Evolutionary conservation across 1,140 invertebrate species (phyloP).

Genomic region (Bombus sylvicola): DNA sequence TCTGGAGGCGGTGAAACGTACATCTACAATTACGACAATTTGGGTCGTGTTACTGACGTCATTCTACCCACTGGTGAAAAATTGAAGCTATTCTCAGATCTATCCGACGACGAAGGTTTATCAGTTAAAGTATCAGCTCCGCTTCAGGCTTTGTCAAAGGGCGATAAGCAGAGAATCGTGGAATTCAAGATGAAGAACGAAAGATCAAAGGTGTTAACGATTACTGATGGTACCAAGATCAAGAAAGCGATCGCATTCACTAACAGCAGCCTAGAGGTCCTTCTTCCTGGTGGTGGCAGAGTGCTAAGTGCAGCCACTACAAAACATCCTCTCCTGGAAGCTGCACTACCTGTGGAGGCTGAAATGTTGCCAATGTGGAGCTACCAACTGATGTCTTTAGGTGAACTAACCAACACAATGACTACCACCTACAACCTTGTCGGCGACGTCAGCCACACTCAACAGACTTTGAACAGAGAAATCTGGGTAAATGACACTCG

Average conservation of each 20-base stretch:
- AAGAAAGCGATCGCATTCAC: constrained; percentile 89
- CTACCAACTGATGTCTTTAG: constrained; percentile 89
- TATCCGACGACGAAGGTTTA: constrained; percentile 89
- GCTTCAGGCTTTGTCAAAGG: constrained; percentile 77
- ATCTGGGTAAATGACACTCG: constrained; percentile 93
- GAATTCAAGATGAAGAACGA: constrained; percentile 84
- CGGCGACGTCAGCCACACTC: constrained; percentile 91
- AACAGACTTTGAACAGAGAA: constrained; percentile 91
- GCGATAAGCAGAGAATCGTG: constrained; percentile 76
- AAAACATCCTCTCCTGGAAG: constrained; percentile 93
- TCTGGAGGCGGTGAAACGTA: constrained; percentile 93
- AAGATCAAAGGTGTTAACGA: constrained; percentile 83
- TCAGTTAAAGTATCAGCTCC: constrained; percentile 86
- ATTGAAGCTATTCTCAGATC: constrained; percentile 89
- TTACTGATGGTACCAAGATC: constrained; percentile 84
- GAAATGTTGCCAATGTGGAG: constrained; percentile 96
- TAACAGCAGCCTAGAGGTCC: constrained; percentile 90
- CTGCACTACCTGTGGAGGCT: constrained; percentile 94
- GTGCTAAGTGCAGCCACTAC: constrained; percentile 90
- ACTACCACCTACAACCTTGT: constrained; percentile 91
- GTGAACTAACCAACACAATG: constrained; percentile 91
- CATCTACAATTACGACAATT: constrained; percentile 94
- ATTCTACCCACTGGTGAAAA: constrained; percentile 95
- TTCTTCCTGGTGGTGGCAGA: constrained; percentile 87
- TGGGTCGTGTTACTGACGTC: constrained; percentile 92